A percentile compares a stretch with the other conserved stretches of the same genome.
phyloP scores from a whole-genome alignment of 2,888 invertebrate species.

The Ernsta delagoae region DNA sequence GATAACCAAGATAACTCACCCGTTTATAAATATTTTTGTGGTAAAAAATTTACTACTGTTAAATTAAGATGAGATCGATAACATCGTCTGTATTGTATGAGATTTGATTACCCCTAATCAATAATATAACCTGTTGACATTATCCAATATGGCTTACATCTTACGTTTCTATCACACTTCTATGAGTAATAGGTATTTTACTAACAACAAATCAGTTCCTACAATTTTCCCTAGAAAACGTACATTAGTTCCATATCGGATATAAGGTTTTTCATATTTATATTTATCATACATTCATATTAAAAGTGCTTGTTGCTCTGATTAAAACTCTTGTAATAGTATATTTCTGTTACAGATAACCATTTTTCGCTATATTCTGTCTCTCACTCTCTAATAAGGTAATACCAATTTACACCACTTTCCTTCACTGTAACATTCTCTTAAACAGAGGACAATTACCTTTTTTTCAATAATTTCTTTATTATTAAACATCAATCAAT shows the following conservation, averaged over 20 bases:
- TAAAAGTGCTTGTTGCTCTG: too few relatives aligned
- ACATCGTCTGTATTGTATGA: background rate
- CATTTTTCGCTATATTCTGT: background rate
- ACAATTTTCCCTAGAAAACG: background rate
- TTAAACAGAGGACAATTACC: too few relatives aligned
- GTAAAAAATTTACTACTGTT: slow-evolving; percentile 7
- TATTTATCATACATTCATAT: too few relatives aligned
- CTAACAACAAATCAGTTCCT: slow-evolving; percentile 10
- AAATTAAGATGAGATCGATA: slow-evolving; percentile 11
- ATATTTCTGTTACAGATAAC: too few relatives aligned
- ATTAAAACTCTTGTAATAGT: too few relatives aligned
- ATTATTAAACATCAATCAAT: too few relatives aligned
- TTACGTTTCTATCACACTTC: slow-evolving; percentile 46
- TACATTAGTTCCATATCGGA: background rate
- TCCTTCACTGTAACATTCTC: too few relatives aligned
- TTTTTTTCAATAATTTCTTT: too few relatives aligned
- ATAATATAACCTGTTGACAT: slow-evolving; percentile 58
- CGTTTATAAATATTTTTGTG: slow-evolving; percentile 22
- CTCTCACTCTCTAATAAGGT: too few relatives aligned
- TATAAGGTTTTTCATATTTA: background rate
- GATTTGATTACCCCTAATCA: slow-evolving; percentile 32
- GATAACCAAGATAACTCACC: background rate
- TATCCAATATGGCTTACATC: slow-evolving; percentile 76
- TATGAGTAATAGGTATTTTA: slow-evolving; percentile 15
- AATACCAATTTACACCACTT: too few relatives aligned